Percentiles rank a stretch among this genome's conserved stretches.
Conservation (phyloP, 2,888 invertebrate species). For the Tuta absoluta region DNA sequence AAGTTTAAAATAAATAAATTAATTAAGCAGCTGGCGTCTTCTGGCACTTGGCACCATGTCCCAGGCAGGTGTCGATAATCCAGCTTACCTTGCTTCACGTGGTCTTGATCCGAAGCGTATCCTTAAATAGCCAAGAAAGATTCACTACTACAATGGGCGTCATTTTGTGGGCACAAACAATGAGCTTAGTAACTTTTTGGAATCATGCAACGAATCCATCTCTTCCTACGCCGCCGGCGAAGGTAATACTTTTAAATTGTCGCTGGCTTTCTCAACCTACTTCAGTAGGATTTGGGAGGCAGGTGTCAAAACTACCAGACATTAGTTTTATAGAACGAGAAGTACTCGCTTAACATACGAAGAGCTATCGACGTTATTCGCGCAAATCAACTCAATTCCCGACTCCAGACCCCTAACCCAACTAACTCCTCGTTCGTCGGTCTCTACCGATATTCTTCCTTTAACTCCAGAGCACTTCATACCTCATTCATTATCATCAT, state of each 20-base stretch:
- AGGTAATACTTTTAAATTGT: not conserved
- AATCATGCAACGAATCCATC: not conserved
- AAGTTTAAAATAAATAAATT: too few relatives aligned
- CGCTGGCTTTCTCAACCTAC: not conserved
- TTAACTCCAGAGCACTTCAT: slow-evolving; percentile 28
- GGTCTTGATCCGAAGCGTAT: too few relatives aligned
- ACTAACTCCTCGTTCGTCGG: slow-evolving; percentile 27
- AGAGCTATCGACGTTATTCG: slow-evolving; percentile 30
- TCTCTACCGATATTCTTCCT: slow-evolving; percentile 25
- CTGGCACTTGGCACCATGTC: too few relatives aligned
- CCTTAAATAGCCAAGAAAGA: too few relatives aligned
- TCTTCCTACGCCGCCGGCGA: not conserved
- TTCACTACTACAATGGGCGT: not conserved
- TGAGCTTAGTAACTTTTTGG: not conserved
- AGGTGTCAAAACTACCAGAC: too few relatives aligned
- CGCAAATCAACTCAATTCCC: slow-evolving; percentile 29
- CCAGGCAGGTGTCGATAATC: too few relatives aligned
- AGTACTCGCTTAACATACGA: slow-evolving; percentile 25
- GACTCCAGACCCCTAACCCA: slow-evolving; percentile 29
- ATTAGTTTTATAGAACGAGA: not conserved
- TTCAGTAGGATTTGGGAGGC: too few relatives aligned
- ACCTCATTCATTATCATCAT: slow-evolving; percentile 7
- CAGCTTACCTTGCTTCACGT: too few relatives aligned
- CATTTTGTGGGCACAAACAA: slow-evolving; percentile 1
- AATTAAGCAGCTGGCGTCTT: too few relatives aligned